Conservation (phyloP, 1,140 invertebrate species). For the Caenorhabditis tropicalis region DNA sequence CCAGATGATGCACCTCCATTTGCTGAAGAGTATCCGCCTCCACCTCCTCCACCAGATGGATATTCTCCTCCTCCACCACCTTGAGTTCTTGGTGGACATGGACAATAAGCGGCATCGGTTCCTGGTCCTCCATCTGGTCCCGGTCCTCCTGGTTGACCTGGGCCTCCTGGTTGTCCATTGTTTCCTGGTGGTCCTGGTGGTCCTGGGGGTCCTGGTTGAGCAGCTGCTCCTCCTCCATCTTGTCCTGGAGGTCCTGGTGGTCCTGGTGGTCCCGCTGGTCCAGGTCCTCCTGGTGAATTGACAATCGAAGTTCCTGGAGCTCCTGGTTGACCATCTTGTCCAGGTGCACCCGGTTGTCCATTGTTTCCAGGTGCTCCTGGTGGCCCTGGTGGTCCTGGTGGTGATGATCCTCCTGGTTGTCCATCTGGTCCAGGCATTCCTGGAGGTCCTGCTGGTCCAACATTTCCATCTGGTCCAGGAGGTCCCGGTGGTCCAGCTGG, state of each 20-base stretch:
- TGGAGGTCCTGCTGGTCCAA: constrained; percentile 38
- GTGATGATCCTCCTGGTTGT: constrained; percentile 7
- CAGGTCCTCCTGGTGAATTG: constrained; percentile 3
- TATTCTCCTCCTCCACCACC: background rate
- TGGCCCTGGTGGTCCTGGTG: constrained; percentile 48
- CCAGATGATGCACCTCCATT: background rate
- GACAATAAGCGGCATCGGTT: constrained; percentile 25
- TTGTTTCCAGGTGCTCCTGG: constrained; percentile 45
- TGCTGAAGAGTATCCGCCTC: background rate
- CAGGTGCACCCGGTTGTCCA: constrained; percentile 49
- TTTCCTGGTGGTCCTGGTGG: constrained; percentile 38
- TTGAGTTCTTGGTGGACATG: constrained; percentile 33
- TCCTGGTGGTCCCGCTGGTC: background rate
- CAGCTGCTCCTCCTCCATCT: background rate
- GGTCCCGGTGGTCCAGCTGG: constrained; percentile 51
- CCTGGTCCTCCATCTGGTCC: constrained; percentile 19
- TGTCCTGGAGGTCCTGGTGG: constrained; percentile 28
- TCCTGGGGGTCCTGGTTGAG: constrained; percentile 5
- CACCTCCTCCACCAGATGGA: background rate
- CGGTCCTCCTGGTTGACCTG: constrained; percentile 31
- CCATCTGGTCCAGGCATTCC: constrained; percentile 53
- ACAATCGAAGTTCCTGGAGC: constrained; percentile 28
- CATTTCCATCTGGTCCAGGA: constrained; percentile 45
- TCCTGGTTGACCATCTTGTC: constrained; percentile 48
- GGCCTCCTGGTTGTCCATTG: constrained; percentile 25